Evolutionary conservation across 1,140 invertebrate genomes (phyloP), one percentile per base, ranked within the genome.

Genomic region (Drosophila simulans): DNA sequence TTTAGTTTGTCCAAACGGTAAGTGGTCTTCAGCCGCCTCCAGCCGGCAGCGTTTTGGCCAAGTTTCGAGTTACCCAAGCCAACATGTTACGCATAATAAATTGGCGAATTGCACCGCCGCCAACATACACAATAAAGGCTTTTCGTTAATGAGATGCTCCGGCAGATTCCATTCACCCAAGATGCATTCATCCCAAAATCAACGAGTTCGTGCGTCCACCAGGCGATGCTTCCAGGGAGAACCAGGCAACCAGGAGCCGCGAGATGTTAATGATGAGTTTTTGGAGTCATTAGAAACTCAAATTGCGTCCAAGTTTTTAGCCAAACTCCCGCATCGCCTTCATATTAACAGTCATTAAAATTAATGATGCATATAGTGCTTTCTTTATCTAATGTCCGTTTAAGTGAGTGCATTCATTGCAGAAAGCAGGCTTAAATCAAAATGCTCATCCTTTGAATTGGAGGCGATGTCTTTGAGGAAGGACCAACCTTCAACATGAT

Each of bases 1-100:
- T 88, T 88, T 83, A 88, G 42, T 45, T 62, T 25, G 76, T 65
- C 49, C 48, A 60, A 48, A 65, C 57, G 70, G 22, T 62, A 79
- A 83, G 77, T 86, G 78, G 82, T 54, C 56, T 34, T 52, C 31
- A 35, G 34, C 49, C 46, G 27, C 49, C 46, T 31, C 49, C 37
- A 17, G 48, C 54, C 42, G 37, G 52, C 56, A 40, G 42, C 55
- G 12, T 45, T 51, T 52, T 35, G 46, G 53, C 48, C 53, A 66
- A 75, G 72, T 43, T 45, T 52, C 35, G 20, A 10, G 56, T 62
- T 57, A 63, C 25, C 54, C 39, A 27, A 63, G 17, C 54, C 39
- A 40, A 84, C 84, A 80, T 88, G 84, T 74, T 80, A 88, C 84
- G 84, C 84, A 89, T 89, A 80, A 84, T 89, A 84, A 89, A 34